A percentile compares a stretch with the other conserved stretches of the same genome.
Evolutionary conservation across 64 coral and sea anemone genomes (phyloP).

Genomic region (Exaiptasia diaphana): DNA sequence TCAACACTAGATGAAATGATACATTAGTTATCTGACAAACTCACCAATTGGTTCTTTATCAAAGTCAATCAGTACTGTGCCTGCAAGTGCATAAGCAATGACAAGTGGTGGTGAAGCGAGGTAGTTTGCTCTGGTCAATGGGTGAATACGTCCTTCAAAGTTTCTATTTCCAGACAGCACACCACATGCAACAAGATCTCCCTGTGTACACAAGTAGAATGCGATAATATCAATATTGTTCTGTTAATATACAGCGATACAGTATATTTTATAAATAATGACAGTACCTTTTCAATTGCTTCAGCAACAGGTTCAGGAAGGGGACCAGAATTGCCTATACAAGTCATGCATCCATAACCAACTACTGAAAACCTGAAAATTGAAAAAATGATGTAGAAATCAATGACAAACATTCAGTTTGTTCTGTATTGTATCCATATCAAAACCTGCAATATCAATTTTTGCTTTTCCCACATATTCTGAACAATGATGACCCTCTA

Average conservation of each 20-base stretch:
- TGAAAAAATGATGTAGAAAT: not conserved
- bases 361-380: constrained; percentile 80
- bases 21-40: not conserved
- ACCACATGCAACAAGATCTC: constrained; percentile 84
- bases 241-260: no score
- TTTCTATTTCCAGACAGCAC: constrained; percentile 93
- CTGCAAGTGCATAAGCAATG: constrained; percentile 96
- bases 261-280: not conserved
- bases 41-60: constrained; percentile 91
- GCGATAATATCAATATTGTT: no score
- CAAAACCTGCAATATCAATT: no score
- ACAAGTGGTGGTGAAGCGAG: constrained; percentile 89
- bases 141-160: constrained; percentile 95
- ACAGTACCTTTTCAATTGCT: constrained; percentile 90
- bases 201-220: constrained; percentile 43
- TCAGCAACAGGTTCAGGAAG: constrained; percentile 77
- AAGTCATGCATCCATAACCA: constrained; percentile 98
- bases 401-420: not conserved
- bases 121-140: constrained; percentile 92
- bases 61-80: constrained; percentile 86
- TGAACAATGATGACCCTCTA: no score
- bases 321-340: constrained; percentile 94
- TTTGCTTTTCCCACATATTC: no score
- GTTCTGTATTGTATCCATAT: no score
- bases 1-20: not conserved